phyloP scores from a whole-genome alignment of 2,797 vertebrate genomes.

The Pseudotriccus pelzelni region DNA sequence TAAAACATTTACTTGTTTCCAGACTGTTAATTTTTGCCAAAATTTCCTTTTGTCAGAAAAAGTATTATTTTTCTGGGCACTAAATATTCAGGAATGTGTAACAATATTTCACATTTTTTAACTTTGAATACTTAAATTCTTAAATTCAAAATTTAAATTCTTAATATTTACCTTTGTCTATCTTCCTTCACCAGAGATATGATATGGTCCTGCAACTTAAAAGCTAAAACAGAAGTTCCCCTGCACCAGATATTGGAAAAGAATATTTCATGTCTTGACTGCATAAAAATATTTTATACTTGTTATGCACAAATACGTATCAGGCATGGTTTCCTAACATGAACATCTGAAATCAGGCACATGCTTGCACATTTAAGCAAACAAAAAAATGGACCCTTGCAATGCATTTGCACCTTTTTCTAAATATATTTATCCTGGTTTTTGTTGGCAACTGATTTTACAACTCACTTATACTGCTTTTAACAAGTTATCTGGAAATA shows the following conservation, averaged over 20 bases:
- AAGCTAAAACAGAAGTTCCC: neutral
- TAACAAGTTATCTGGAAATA: neutral
- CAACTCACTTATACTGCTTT: neutral
- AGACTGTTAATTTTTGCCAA: neutral
- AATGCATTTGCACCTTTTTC: neutral
- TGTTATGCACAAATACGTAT: neutral
- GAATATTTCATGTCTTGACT: neutral
- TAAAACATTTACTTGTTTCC: neutral
- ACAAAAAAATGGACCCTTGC: neutral
- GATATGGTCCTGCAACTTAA: neutral
- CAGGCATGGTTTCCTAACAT: neutral
- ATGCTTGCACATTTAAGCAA: neutral
- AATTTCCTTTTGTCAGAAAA: neutral
- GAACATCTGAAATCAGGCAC: neutral
- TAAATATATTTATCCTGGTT: neutral
- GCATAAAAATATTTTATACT: neutral
- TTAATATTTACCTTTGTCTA: neutral
- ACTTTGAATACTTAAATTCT: neutral
- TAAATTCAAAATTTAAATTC: neutral
- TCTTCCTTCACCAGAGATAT: neutral
- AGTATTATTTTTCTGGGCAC: fast-evolving
- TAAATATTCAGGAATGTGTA: neutral
- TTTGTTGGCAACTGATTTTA: neutral
- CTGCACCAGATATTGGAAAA: neutral
- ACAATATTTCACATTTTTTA: neutral